Percentiles rank a stretch among this genome's conserved stretches.
Evolutionary conservation across 2,888 invertebrate species (phyloP).

Genomic region (Drosophila birchii): DNA sequence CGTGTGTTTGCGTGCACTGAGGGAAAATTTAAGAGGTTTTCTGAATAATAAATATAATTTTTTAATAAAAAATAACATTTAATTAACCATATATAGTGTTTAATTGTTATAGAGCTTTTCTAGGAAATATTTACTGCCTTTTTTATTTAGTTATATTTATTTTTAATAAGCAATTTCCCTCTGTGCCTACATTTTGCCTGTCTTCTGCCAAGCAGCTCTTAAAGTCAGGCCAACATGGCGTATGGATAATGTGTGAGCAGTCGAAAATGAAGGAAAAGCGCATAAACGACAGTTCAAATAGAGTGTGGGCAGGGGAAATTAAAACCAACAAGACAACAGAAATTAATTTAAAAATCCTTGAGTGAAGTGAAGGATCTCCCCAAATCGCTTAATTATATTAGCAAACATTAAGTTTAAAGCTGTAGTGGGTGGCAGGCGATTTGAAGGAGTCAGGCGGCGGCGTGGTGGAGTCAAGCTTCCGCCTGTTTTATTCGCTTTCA

Average conservation of each 20-base stretch:
- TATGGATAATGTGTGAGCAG: conserved; percentile 47
- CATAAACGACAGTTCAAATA: conserved; percentile 14
- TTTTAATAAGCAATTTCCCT: background rate
- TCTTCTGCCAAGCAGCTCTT: conserved; percentile 13
- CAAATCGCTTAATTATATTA: conserved; percentile 69
- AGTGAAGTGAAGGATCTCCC: conserved; percentile 32
- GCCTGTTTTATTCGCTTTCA: conserved; percentile 18
- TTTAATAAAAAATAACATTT: background rate
- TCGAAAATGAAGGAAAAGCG: background rate
- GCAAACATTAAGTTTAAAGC: conserved; percentile 57
- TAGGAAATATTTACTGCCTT: too few species aligned
- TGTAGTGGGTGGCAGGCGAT: conserved; percentile 31
- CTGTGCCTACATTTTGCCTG: background rate
- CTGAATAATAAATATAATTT: rapidly evolving
- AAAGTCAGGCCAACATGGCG: conserved; percentile 40
- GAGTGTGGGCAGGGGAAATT: conserved; percentile 12
- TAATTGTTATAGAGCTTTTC: too few species aligned
- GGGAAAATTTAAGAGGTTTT: background rate
- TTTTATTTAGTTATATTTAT: too few species aligned
- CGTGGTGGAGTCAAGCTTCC: conserved; percentile 5
- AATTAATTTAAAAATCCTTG: conserved; percentile 66
- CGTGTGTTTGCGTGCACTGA: background rate
- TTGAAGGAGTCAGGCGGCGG: background rate
- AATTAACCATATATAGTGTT: rapidly evolving
- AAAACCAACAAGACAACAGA: conserved; percentile 52